These are phyloP conservation scores for Rhinogobius similis DNA, from an alignment of 2,113 vertebrate genomes.

Conservation along the genomic window DNA sequence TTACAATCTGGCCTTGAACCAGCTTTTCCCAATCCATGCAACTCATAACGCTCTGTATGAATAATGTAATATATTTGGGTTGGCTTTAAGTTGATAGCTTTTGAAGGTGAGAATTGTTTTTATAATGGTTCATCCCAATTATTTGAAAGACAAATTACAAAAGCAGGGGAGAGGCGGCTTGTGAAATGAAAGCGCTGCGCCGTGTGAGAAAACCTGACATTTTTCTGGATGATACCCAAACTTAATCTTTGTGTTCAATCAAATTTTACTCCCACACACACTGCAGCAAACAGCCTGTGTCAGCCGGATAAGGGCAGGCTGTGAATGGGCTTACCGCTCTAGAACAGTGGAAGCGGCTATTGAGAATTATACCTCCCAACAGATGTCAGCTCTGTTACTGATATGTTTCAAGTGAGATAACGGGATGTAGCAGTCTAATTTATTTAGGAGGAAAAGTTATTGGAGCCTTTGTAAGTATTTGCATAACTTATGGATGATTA, in stretches of 20 bases:
- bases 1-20: too few relatives aligned
- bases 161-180: constrained; percentile 43
- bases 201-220: constrained; percentile 22
- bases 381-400: constrained; percentile 17
- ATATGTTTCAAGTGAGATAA: neutral
- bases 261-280: constrained; percentile 22
- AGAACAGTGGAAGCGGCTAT: constrained; percentile 24
- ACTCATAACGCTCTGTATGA: neutral
- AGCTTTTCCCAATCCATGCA: neutral
- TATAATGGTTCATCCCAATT: neutral
- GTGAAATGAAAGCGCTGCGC: constrained; percentile 39
- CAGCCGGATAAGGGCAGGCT: constrained; percentile 32
- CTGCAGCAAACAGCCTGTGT: constrained; percentile 15
- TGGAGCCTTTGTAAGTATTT: too few relatives aligned
- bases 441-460: neutral
- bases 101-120: neutral
- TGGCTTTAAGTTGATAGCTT: neutral
- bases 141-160: constrained; percentile 20
- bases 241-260: constrained; percentile 48
- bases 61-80: neutral
- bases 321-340: constrained; percentile 37
- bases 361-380: constrained; percentile 34
- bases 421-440: neutral
- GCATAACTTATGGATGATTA: too few relatives aligned
- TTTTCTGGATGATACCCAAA: constrained; percentile 47